These are phyloP conservation scores for Lucifuga dentata DNA, from an alignment of 2,113 vertebrate species.

Conservation along the genomic window DNA sequence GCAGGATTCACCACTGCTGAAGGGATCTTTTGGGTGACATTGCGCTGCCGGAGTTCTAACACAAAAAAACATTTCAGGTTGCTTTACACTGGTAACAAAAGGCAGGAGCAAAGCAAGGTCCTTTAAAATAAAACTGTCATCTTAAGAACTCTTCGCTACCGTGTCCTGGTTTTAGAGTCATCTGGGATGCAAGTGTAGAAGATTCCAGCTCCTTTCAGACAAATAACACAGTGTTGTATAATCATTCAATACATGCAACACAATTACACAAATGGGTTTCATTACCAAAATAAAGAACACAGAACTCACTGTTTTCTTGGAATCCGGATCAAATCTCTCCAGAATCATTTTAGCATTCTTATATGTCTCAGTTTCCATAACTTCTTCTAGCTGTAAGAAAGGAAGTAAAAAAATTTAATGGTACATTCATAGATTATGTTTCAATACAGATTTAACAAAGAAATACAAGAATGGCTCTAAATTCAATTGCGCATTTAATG, in stretches of 20 bases:
- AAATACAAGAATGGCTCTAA: slow-evolving; percentile 2
- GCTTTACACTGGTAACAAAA: slow-evolving; percentile 11
- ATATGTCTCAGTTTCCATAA: slow-evolving; percentile 99
- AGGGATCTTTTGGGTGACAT: slow-evolving; percentile 85
- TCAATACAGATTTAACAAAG: neutral
- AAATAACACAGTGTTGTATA: slow-evolving; percentile 15
- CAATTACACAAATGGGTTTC: neutral
- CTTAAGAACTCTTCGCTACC: slow-evolving; percentile 76
- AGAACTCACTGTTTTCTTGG: slow-evolving; percentile 88
- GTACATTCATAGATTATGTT: neutral
- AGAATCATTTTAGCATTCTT: slow-evolving; percentile 98
- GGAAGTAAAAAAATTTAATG: neutral
- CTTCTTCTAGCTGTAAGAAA: slow-evolving; percentile 92
- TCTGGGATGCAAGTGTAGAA: slow-evolving; percentile 83
- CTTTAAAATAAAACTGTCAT: neutral
- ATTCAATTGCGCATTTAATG: slow-evolving; percentile 14
- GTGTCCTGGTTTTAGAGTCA: slow-evolving; percentile 93
- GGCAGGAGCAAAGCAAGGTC: neutral
- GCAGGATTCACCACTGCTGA: slow-evolving; percentile 65
- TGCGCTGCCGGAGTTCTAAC: slow-evolving; percentile 94
- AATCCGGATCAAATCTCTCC: slow-evolving; percentile 97
- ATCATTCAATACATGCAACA: neutral
- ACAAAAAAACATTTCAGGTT: slow-evolving; percentile 34
- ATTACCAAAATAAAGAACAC: neutral
- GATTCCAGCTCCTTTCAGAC: slow-evolving; percentile 87